These are phyloP conservation scores for Leistus spinibarbis DNA, from an alignment of 2,888 invertebrate genomes.

Conservation along the genomic window DNA sequence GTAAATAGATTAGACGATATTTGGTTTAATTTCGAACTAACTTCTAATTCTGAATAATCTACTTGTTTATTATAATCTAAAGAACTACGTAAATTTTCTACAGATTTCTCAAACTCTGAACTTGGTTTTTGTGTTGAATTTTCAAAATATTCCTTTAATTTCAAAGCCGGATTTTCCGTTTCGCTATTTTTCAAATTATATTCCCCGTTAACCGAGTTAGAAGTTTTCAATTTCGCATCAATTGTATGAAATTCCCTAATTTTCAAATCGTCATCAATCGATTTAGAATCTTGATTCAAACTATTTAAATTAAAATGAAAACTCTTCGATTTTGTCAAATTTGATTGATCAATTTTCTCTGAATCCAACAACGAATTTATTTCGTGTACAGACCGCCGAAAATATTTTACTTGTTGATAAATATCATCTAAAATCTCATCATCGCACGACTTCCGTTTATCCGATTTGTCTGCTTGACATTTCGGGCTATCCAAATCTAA, in stretches of 20 bases:
- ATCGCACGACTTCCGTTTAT: constrained; percentile 53
- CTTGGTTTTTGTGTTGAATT: not conserved
- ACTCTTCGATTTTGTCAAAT: constrained; percentile 3
- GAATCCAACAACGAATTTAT: constrained; percentile 66
- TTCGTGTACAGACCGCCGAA: constrained; percentile 74
- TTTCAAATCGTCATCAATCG: not conserved
- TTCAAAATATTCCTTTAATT: not conserved
- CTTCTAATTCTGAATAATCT: not conserved
- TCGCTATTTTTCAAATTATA: constrained; percentile 22
- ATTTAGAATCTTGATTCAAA: constrained; percentile 4
- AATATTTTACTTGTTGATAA: constrained; percentile 79
- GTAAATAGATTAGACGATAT: not conserved
- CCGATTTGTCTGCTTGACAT: constrained; percentile 44
- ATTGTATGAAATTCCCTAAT: not conserved
- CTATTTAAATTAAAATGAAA: not conserved
- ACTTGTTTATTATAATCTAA: not conserved
- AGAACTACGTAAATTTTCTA: not conserved
- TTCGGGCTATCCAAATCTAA: constrained; percentile 34
- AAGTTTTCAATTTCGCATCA: not conserved
- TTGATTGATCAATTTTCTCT: not conserved
- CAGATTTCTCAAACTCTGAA: not conserved
- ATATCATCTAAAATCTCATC: constrained; percentile 57
- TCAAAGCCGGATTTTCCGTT: not conserved
- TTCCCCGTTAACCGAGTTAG: constrained; percentile 20
- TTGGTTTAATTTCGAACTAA: not conserved